A percentile compares a stretch with the other conserved stretches of the same genome.
phyloP scores from a whole-genome alignment of 2,797 vertebrate species.

The Morus bassanus region DNA sequence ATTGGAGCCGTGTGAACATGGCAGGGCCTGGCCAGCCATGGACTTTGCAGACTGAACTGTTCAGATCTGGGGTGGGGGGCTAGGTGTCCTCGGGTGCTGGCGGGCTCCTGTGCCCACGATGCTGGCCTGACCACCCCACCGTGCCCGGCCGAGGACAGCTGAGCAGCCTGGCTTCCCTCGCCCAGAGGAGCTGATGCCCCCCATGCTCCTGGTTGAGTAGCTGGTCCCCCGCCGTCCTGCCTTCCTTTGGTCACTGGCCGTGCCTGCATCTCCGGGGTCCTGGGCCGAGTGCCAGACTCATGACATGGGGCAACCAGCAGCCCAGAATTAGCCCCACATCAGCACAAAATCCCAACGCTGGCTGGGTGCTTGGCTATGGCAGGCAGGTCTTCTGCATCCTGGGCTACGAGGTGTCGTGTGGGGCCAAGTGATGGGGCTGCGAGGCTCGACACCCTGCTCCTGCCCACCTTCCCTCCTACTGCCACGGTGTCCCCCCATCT shows the following conservation, averaged over 20 bases:
- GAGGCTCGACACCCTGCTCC: not conserved
- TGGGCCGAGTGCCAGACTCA: not conserved
- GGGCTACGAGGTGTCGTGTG: fast-evolving
- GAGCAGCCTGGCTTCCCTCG: not conserved
- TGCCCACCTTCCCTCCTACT: not conserved
- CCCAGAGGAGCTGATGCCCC: not conserved
- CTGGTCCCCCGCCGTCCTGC: not conserved
- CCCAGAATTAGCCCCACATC: not conserved
- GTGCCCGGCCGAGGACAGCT: not conserved
- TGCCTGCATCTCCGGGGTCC: fast-evolving
- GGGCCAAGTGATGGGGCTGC: not conserved
- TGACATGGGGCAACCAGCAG: too few relatives aligned
- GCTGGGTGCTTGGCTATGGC: not conserved
- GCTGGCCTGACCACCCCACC: too few relatives aligned
- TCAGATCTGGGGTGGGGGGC: not conserved
- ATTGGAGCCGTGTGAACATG: fast-evolving
- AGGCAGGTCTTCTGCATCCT: too few relatives aligned
- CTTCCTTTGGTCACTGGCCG: not conserved
- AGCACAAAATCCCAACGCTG: fast-evolving
- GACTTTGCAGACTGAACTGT: not conserved
- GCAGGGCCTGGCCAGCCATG: fast-evolving
- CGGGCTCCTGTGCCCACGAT: not conserved
- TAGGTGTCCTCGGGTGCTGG: not conserved
- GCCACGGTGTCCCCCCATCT: fast-evolving
- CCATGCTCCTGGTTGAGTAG: not conserved